These are phyloP conservation scores for Phortica okadai DNA, from an alignment of 2,888 invertebrate species.

Conservation along the genomic window DNA sequence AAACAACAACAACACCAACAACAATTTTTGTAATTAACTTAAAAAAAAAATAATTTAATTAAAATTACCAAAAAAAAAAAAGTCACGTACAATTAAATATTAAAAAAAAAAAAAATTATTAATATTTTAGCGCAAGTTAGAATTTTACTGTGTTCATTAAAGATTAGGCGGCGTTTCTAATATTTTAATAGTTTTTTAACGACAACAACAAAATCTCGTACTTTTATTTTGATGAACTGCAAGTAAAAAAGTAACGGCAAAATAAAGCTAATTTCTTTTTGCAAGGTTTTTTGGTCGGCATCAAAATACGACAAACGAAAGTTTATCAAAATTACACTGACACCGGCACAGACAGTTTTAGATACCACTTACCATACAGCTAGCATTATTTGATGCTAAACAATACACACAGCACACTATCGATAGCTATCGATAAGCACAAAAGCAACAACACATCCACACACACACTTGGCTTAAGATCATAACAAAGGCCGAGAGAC, in stretches of 20 bases:
- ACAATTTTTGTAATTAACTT: conserved; percentile 24
- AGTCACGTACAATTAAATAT: neutral
- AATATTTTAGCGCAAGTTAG: too few species aligned
- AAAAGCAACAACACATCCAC: neutral
- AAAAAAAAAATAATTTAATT: conserved; percentile 36
- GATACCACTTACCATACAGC: conserved; percentile 76
- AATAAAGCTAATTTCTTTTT: conserved; percentile 35
- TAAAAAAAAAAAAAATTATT: conserved; percentile 29
- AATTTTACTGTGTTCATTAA: neutral
- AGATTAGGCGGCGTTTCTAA: neutral
- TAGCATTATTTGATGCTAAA: conserved; percentile 64
- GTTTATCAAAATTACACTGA: conserved; percentile 75
- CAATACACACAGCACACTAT: conserved; percentile 11
- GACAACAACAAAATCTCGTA: neutral
- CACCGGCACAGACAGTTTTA: conserved; percentile 77
- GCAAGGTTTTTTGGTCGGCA: conserved; percentile 46
- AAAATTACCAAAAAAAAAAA: conserved; percentile 26
- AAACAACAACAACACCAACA: neutral
- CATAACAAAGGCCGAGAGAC: too few species aligned
- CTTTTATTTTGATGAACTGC: neutral
- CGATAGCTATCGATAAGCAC: too few species aligned
- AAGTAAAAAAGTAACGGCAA: neutral
- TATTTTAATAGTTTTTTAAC: neutral
- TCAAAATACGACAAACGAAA: conserved; percentile 72
- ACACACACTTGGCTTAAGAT: neutral